A percentile compares a stretch with the other conserved stretches of the same genome.
Conservation (phyloP, 2,888 invertebrate species). For the Notodonta dromedarius region DNA sequence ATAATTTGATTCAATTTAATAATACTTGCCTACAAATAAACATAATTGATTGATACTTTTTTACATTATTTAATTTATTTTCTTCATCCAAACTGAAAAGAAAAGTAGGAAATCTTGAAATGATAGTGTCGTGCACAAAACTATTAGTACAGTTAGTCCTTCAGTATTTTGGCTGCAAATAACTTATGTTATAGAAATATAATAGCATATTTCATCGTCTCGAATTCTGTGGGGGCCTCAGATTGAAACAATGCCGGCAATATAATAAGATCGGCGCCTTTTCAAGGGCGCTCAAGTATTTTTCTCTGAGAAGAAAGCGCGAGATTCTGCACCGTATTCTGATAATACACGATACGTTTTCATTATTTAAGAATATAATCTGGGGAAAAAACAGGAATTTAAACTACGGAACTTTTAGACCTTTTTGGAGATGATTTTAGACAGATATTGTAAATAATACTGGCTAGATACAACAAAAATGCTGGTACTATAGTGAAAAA, state of each 20-base stretch:
- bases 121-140: background rate
- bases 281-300: conserved; percentile 28
- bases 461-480: no score
- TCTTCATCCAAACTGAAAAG: no score
- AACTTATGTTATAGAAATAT: conserved; percentile 29
- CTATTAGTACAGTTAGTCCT: background rate
- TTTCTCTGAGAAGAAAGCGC: conserved; percentile 19
- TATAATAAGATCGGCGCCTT: conserved; percentile 39
- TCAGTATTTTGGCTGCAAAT: conserved; percentile 29
- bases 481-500: no score
- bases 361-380: conserved; percentile 22
- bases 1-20: no score
- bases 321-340: conserved; percentile 17
- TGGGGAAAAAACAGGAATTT: background rate
- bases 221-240: conserved; percentile 26
- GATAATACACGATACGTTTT: conserved; percentile 23
- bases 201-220: conserved; percentile 33
- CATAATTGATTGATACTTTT: no score
- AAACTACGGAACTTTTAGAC: background rate
- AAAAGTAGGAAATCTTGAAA: no score
- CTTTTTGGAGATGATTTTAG: background rate
- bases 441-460: no score
- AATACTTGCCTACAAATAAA: no score
- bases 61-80: no score
- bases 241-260: conserved; percentile 45